Evolutionary conservation across 2,888 invertebrate genomes (phyloP).

Genomic region (Emmelina monodactyla): DNA sequence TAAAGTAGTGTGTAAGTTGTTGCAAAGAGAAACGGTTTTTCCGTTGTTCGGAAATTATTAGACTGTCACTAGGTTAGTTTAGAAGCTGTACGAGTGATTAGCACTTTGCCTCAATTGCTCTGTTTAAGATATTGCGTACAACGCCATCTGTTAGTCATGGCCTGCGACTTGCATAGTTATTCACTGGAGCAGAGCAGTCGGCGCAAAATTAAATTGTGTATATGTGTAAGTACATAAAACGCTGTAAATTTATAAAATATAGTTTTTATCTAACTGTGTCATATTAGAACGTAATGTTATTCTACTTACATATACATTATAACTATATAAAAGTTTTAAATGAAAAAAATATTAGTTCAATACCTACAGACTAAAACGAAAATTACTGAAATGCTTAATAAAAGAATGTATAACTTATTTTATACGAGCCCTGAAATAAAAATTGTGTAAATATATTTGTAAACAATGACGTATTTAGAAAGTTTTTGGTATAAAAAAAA

Average conservation of each 20-base stretch:
- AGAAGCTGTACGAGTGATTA: constrained; percentile 51
- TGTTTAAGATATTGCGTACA: constrained; percentile 12
- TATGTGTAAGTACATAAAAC: constrained; percentile 60
- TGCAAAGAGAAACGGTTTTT: constrained; percentile 51
- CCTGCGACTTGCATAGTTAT: background rate
- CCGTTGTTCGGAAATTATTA: constrained; percentile 63
- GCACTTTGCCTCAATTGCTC: constrained; percentile 32
- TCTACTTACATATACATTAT: constrained; percentile 60
- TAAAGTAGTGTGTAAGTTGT: constrained; percentile 43
- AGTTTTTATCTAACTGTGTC: constrained; percentile 61
- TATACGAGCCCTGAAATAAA: constrained; percentile 4
- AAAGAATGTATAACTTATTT: constrained; percentile 11
- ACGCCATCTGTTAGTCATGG: constrained; percentile 19
- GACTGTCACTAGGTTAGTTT: constrained; percentile 60
- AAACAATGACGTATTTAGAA: constrained; percentile 44
- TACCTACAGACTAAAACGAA: constrained; percentile 36
- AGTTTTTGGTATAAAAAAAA: constrained; percentile 46
- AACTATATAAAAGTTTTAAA: constrained; percentile 51
- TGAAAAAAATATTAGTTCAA: constrained; percentile 51
- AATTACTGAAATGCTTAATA: constrained; percentile 17
- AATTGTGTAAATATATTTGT: constrained; percentile 56
- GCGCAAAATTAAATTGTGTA: no score
- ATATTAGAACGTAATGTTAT: constrained; percentile 60
- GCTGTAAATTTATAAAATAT: constrained; percentile 58
- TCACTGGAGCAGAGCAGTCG: no score